phyloP scores from a whole-genome alignment of 1,140 invertebrate species.

The Leptoteleia sp. region DNA sequence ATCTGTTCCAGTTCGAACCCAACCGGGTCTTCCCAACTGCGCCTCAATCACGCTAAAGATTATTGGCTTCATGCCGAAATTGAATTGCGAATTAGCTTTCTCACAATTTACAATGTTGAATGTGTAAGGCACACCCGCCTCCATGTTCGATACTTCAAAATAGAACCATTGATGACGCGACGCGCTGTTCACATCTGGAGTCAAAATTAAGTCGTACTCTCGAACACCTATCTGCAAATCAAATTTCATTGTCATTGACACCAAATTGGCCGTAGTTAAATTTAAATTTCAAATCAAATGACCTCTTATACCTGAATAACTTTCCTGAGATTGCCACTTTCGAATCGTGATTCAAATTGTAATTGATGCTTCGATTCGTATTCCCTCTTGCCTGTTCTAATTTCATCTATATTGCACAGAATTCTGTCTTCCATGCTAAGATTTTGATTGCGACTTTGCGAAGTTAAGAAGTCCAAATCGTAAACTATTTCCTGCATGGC shows the following conservation, averaged over 20 bases:
- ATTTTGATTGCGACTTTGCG: slow-evolving; percentile 33
- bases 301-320: slow-evolving; percentile 90
- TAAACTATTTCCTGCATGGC: slow-evolving; percentile 86
- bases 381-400: slow-evolving; percentile 81
- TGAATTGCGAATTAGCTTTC: slow-evolving; percentile 94
- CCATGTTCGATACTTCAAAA: slow-evolving; percentile 93
- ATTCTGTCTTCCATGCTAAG: slow-evolving; percentile 53
- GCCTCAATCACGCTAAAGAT: slow-evolving; percentile 91
- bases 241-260: no score
- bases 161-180: slow-evolving; percentile 96
- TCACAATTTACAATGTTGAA: slow-evolving; percentile 97
- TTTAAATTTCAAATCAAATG: no score
- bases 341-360: slow-evolving; percentile 93
- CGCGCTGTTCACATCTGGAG: slow-evolving; percentile 91
- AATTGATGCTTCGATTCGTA: slow-evolving; percentile 82
- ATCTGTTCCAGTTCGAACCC: slow-evolving; percentile 87
- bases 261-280: no score
- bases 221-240: slow-evolving; percentile 83
- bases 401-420: slow-evolving; percentile 83
- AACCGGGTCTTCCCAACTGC: slow-evolving; percentile 84
- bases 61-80: slow-evolving; percentile 96
- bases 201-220: slow-evolving; percentile 94
- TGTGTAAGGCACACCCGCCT: slow-evolving; percentile 86
- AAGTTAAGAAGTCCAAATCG: slow-evolving; percentile 85
- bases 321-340: slow-evolving; percentile 94